Evolutionary conservation across 2,888 invertebrate genomes (phyloP).

Genomic region (Panorpa germanica): DNA sequence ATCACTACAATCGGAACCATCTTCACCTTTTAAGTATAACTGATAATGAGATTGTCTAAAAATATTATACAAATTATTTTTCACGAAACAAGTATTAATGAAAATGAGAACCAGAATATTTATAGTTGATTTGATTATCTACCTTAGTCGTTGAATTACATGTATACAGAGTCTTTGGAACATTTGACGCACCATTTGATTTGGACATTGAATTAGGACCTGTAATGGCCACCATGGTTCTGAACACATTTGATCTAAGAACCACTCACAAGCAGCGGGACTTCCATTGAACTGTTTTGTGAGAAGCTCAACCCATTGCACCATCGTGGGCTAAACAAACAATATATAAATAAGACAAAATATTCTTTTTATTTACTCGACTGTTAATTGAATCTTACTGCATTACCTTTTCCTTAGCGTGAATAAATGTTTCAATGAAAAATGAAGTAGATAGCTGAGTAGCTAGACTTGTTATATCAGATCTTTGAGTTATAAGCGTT

Average conservation of each 20-base stretch:
- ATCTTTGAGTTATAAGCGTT: conserved; percentile 56
- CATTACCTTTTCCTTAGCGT: conserved; percentile 81
- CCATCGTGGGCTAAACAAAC: conserved; percentile 65
- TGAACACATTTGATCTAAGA: conserved; percentile 79
- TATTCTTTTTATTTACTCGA: conserved; percentile 5
- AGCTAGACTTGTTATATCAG: conserved; percentile 68
- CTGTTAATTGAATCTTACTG: not conserved
- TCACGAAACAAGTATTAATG: conserved; percentile 2
- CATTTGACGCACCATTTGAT: conserved; percentile 94
- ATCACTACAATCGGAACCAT: no score
- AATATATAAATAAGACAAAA: conserved; percentile 10
- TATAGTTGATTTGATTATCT: conserved; percentile 14
- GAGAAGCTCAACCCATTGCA: conserved; percentile 87
- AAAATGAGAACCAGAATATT: conserved; percentile 6
- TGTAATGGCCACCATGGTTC: conserved; percentile 94
- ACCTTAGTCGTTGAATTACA: conserved; percentile 78
- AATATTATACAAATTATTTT: conserved; percentile 16
- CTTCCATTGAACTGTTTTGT: conserved; percentile 91
- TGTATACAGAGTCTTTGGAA: conserved; percentile 89
- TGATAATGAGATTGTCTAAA: conserved; percentile 33
- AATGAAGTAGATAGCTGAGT: conserved; percentile 83
- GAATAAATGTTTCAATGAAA: conserved; percentile 91
- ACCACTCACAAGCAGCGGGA: conserved; percentile 78
- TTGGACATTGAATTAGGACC: conserved; percentile 87
- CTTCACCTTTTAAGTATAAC: conserved; percentile 34